These are phyloP conservation scores for Nysson spinosus DNA, from an alignment of 2,888 invertebrate genomes.

Conservation along the genomic window DNA sequence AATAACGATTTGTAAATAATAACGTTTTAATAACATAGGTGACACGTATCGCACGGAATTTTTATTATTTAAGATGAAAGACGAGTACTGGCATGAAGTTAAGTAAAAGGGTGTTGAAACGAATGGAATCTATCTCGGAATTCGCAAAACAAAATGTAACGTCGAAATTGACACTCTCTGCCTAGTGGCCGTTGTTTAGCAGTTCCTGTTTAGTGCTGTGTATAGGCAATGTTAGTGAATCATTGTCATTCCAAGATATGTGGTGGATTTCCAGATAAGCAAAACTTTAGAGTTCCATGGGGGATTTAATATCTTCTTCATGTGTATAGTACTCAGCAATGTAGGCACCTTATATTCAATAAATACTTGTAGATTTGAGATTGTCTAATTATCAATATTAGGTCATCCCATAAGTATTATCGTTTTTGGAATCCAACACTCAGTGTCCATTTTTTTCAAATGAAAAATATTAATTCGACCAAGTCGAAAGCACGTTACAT, in stretches of 20 bases:
- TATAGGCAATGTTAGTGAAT: constrained; percentile 36
- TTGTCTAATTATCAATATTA: neutral
- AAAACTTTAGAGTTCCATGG: constrained; percentile 22
- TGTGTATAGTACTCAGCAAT: constrained; percentile 54
- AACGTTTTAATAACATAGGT: constrained; percentile 13
- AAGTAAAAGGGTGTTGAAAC: neutral
- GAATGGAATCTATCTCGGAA: neutral
- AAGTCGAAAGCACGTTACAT: no score
- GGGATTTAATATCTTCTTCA: constrained; percentile 39
- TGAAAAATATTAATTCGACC: no score
- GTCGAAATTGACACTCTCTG: constrained; percentile 11
- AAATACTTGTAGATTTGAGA: constrained; percentile 54
- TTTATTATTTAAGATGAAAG: constrained; percentile 4
- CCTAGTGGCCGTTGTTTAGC: constrained; percentile 39
- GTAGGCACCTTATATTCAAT: constrained; percentile 55
- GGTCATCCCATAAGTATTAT: no score
- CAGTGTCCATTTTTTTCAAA: no score
- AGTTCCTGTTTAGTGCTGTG: constrained; percentile 48
- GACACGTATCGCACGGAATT: constrained; percentile 1
- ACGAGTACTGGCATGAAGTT: neutral
- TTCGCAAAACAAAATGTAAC: neutral
- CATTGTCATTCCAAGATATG: constrained; percentile 38
- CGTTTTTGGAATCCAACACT: no score
- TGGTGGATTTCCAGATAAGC: constrained; percentile 17
- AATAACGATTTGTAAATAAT: constrained; percentile 1